Evolutionary conservation across 2,888 invertebrate genomes (phyloP), one percentile per base, ranked within the genome.

Genomic region (Oscheius sp.): DNA sequence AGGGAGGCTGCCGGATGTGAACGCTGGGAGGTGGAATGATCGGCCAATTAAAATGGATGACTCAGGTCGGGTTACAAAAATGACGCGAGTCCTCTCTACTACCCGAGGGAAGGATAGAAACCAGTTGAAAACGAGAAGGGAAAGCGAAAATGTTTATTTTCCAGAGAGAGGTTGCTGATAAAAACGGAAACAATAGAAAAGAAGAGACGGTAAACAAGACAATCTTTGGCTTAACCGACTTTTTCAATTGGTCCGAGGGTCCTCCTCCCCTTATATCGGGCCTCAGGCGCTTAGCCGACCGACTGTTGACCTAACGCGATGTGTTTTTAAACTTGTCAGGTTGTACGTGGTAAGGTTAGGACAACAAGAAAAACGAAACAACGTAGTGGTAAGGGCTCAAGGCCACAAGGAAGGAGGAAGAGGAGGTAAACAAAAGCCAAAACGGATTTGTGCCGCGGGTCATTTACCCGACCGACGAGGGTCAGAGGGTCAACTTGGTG

Each of bases 181-280:
- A 42, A 42, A n/a, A 42, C 12, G 42, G 4, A 3, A 4, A 20
- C n/a, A n/a, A n/a, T n/a, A n/a, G n/a, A n/a, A n/a, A 17, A 3
- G 27, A 52, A 20, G 5, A 20, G 25, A 25, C 17, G 48, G 25
- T 12, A 25, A 42, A 8, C n/a, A 42, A 42, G 20, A 52, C 27
- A 52, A 52, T 23, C 52, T 4, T 17, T 20, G 48, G 48, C n/a
- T 52, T 52, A 29, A 52, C 52, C 25, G 27, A 52, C 52, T 27
- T 52, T n/a, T 20, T 48, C 23, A 27, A 52, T 29, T 52, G 52
- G 52, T 29, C 29, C 52, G 52, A 52, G 52, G 52, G 25, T 12
- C 48, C 48, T 48, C 25, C 20, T 52, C 27, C 25, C 25, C 52
- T 12, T 25, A 23, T 17, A 52, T 29, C 29, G 29, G 29, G 25